Evolutionary conservation across 2,888 invertebrate genomes (phyloP), one percentile per base, ranked within the genome.

Genomic region (Drosophila prolongata): DNA sequence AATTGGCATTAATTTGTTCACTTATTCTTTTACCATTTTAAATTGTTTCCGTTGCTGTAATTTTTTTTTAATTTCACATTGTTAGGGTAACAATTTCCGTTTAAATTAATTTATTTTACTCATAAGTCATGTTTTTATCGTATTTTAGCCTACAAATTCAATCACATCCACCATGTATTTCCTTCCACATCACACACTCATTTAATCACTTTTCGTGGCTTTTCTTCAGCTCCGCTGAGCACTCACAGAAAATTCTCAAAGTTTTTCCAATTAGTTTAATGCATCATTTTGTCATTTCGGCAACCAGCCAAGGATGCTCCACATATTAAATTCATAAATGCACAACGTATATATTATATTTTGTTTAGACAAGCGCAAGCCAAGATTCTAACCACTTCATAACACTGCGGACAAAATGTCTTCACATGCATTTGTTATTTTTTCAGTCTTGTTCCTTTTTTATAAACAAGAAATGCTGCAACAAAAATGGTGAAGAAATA

Each of bases 221-320:
- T 42, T 19, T 47, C 27, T 58, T 46, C 30, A 34, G 30, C 30
- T 43, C n/a, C 50, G 34, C 19, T 30, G 53, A 49, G 42, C 49
- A 58, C 40, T 58, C 11, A 40, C 49, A 66, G 40, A 49, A 65
- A 34, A 47, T 43, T 14, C 27, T 9, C 46, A 69, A 54, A 55
- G 59, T 67, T 65, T 71, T 54, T 69, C 68, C 80, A 84, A 83
- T 82, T 76, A 82, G 77, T 74, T 77, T 70, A 80, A 76, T 82
- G 79, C 76, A 80, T 77, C 64, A 79, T 60, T 77, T 74, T 79
- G 67, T 73, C 61, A 60, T 70, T 77, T 80, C 77, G 85, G 77
- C 82, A 80, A 65, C 55, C 40, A 56, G 78, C 79, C 78, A 79
- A 79, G 52, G 49, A 43, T 50, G 47, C 54, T 50, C 43, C 56